These are phyloP conservation scores for Herpetotheres cachinnans DNA, from an alignment of 2,113 vertebrate genomes.

Conservation along the genomic window DNA sequence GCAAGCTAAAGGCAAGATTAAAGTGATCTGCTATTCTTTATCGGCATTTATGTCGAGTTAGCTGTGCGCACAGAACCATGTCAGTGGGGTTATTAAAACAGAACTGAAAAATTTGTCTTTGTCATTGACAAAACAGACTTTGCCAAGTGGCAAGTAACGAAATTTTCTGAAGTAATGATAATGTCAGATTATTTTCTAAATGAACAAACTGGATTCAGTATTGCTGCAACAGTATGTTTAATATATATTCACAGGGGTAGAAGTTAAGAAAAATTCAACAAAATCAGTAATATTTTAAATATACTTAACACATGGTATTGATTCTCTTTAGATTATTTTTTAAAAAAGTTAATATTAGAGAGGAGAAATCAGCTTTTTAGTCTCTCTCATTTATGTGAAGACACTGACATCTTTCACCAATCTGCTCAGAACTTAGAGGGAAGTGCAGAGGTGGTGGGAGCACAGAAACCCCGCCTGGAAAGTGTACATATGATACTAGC, in stretches of 20 bases:
- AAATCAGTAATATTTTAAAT: neutral
- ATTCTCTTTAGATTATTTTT: neutral
- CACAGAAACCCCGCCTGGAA: neutral
- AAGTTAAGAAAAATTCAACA: neutral
- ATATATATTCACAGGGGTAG: neutral
- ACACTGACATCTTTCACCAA: fast-evolving
- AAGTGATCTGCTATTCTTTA: neutral
- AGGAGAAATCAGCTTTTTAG: neutral
- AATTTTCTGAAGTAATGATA: neutral
- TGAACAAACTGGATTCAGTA: neutral
- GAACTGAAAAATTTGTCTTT: neutral
- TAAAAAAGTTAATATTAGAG: neutral
- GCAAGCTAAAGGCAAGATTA: neutral
- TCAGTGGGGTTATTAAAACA: neutral
- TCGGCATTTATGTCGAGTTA: fast-evolving
- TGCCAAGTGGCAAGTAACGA: neutral
- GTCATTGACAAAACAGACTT: neutral
- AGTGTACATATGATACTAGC: fast-evolving
- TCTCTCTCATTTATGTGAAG: neutral
- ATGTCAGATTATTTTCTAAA: neutral
- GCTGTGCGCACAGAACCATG: fast-evolving
- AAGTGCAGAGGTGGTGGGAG: neutral
- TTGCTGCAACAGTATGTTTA: neutral
- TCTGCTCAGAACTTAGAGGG: neutral
- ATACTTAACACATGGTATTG: neutral